These are phyloP conservation scores for Carduelis carduelis DNA, from an alignment of 2,797 vertebrate genomes.

Conservation along the genomic window DNA sequence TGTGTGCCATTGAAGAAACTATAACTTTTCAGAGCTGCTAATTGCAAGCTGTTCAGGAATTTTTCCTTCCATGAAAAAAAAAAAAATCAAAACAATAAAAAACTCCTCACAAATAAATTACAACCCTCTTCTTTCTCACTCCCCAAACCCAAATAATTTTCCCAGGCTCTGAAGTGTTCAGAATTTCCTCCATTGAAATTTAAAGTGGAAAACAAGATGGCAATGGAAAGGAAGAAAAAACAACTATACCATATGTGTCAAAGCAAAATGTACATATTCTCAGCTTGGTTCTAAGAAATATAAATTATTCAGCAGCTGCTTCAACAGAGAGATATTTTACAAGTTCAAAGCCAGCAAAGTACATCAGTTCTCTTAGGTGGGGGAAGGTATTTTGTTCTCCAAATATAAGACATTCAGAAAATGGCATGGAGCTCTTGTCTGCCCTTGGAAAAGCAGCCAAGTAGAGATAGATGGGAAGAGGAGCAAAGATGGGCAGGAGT, in stretches of 20 bases:
- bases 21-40: slow-evolving; percentile 42
- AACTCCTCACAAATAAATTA: neutral
- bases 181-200: slow-evolving; percentile 1
- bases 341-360: neutral
- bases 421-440: neutral
- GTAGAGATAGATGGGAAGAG: neutral
- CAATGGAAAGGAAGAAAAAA: neutral
- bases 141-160: neutral
- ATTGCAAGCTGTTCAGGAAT: slow-evolving; percentile 31
- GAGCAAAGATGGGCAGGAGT: neutral
- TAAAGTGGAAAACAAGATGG: slow-evolving; percentile 36
- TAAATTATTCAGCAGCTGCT: slow-evolving; percentile 49
- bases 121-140: neutral
- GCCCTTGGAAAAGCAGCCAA: slow-evolving; percentile 14
- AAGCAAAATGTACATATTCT: neutral
- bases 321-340: neutral
- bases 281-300: slow-evolving; percentile 47
- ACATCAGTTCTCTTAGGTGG: neutral
- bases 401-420: neutral
- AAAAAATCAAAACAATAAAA: neutral
- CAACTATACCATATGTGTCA: neutral
- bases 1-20: slow-evolving; percentile 31
- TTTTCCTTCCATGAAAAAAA: slow-evolving; percentile 21
- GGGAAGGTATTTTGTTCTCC: neutral
- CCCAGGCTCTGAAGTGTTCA: slow-evolving; percentile 7